Evolutionary conservation across 2,113 vertebrate genomes (phyloP), one percentile per base, ranked within the genome.

Genomic region (Rhynchopsitta pachyrhyncha): DNA sequence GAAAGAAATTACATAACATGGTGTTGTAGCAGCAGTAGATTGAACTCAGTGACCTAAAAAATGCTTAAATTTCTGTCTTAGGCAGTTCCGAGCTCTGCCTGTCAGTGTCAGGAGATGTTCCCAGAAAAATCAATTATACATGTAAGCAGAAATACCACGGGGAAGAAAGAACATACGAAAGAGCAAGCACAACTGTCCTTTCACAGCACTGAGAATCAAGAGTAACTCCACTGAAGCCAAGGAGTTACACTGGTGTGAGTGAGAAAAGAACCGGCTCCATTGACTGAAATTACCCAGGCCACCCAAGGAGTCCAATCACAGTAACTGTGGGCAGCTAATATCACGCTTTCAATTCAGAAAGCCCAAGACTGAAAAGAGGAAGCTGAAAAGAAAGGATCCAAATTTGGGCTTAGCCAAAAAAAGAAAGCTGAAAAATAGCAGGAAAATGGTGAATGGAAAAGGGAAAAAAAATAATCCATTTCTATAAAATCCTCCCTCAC

Each of bases 91-190:
- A 86, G 39, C 69, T 81, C 69, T 90, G 77, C 76, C 81, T 92
- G 46, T 63, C 91, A 88, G 63, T 82, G 71, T 90, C 69, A 94
- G 62, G 42, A 93, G 70, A 50, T 68, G 75, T 44, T 81, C 76
- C 68, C 82, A 88, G 52, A 92, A 94, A 94, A 95, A 96, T 94
- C 82, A 94, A 71, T 94, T 93, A 94, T 75, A 93, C 76, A 88
- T 81, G 73, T 83, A 95, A 92, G 90, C 69, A 94, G 90, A 92
- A 94, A 88, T 64, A 92, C 60, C 14, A n/a, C 6, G 6, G 76
- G 82, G 68, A 83, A 83, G 60, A 94, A 92, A 95, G 80, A 86
- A 77, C n/a, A 37, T 11, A 92, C 22, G 88, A 96, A 94, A 96
- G 66, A 81, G 39, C 52, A 93, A 96, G 66, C 73, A 77, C 55